phyloP scores from a whole-genome alignment of 2,888 invertebrate genomes.

The Zygogramma bicolorata region DNA sequence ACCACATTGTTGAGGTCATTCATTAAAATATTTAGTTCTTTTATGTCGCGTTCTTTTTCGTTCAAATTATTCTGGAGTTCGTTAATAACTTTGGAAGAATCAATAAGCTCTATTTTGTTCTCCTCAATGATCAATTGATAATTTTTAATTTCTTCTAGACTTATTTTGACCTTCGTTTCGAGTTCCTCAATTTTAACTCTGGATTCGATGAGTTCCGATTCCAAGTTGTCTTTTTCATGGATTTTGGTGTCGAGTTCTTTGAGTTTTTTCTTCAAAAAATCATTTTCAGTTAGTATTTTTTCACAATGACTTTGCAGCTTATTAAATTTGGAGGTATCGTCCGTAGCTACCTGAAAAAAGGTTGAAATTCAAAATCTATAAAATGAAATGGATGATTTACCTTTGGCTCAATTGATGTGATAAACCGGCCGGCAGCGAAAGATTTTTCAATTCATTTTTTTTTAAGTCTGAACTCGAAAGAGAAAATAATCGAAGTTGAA shows the following conservation, averaged over 20 bases:
- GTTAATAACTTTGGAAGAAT: slow-evolving; percentile 55
- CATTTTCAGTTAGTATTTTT: slow-evolving; percentile 54
- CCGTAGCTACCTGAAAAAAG: neutral
- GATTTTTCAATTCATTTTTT: no score
- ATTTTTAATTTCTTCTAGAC: slow-evolving; percentile 58
- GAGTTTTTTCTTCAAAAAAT: slow-evolving; percentile 51
- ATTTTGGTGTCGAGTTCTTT: slow-evolving; percentile 53
- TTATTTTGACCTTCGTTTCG: slow-evolving; percentile 53
- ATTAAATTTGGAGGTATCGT: slow-evolving; percentile 25
- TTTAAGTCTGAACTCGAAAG: no score
- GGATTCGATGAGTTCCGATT: slow-evolving; percentile 50
- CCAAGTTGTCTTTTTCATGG: slow-evolving; percentile 57
- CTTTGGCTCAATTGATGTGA: no score
- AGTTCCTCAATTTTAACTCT: slow-evolving; percentile 52
- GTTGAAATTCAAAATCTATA: neutral
- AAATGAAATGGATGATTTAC: no score
- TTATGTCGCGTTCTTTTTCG: slow-evolving; percentile 56
- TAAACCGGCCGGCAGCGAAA: no score
- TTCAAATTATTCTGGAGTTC: slow-evolving; percentile 55
- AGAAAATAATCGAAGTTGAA: no score
- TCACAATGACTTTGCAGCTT: slow-evolving; percentile 51
- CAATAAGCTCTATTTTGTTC: slow-evolving; percentile 61
- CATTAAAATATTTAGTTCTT: slow-evolving; percentile 66
- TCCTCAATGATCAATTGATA: slow-evolving; percentile 59
- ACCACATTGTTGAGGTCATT: slow-evolving; percentile 69